Conservation (phyloP, 2,113 vertebrate genomes). For the Gymnogyps californianus region DNA sequence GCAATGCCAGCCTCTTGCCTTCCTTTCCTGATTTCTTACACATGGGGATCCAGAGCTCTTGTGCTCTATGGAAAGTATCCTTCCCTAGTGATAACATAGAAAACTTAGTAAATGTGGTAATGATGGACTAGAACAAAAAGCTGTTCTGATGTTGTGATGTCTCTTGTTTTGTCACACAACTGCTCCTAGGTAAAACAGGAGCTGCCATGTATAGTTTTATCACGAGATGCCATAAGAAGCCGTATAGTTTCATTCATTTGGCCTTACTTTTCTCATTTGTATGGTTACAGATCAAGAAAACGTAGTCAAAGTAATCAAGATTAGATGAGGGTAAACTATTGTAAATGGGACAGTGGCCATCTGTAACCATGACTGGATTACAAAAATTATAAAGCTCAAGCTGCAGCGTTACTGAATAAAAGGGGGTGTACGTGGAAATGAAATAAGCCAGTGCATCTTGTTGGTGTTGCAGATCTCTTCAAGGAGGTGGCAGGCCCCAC, state of each 20-base stretch:
- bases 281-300: neutral
- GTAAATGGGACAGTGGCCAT: neutral
- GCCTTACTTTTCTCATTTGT: neutral
- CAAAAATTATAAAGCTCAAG: neutral
- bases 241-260: neutral
- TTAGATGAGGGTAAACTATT: neutral
- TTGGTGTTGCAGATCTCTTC: slow-evolving; percentile 83
- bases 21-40: neutral
- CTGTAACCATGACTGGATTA: neutral
- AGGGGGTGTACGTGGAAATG: neutral
- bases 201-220: neutral
- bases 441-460: neutral
- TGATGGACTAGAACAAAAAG: neutral
- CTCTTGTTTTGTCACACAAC: neutral
- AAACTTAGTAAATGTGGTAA: neutral
- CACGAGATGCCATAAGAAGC: neutral
- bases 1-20: neutral
- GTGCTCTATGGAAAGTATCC: neutral
- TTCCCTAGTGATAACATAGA: neutral
- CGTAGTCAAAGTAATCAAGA: neutral
- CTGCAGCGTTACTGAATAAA: neutral
- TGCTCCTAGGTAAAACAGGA: neutral
- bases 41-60: neutral
- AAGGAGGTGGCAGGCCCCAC: slow-evolving; percentile 87
- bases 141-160: neutral